Evolutionary conservation across 1,140 invertebrate genomes (phyloP).

Genomic region (Drosophila sp.): DNA sequence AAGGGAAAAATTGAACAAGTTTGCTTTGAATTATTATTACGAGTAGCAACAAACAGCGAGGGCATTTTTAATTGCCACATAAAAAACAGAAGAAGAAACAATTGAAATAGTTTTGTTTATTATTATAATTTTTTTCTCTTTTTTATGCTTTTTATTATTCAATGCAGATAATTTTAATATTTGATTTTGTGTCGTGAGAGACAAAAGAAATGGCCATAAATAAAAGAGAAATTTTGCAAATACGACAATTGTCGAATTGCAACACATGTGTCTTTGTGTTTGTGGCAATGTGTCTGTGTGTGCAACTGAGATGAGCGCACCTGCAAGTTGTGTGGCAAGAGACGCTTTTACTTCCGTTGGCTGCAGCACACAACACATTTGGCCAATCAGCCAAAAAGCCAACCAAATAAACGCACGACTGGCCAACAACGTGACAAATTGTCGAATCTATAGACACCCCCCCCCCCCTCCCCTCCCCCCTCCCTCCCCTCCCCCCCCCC

Average conservation of each 20-base stretch:
- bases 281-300: constrained; percentile 21
- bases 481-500: not conserved
- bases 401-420: constrained; percentile 66
- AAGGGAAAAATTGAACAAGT: not conserved
- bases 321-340: constrained; percentile 38
- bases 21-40: constrained; percentile 37
- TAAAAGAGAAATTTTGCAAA: constrained; percentile 73
- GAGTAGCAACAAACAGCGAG: constrained; percentile 21
- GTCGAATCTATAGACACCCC: constrained; percentile 73
- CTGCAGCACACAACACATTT: constrained; percentile 10
- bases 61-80: constrained; percentile 63
- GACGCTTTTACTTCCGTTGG: constrained; percentile 73
- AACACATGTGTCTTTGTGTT: constrained; percentile 3
- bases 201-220: constrained; percentile 75
- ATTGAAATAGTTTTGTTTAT: constrained; percentile 23
- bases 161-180: constrained; percentile 70
- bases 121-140: constrained; percentile 31
- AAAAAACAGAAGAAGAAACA: constrained; percentile 1
- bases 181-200: constrained; percentile 61
- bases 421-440: constrained; percentile 74
- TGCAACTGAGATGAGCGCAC: constrained; percentile 59
- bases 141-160: constrained; percentile 48
- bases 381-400: constrained; percentile 50
- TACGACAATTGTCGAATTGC: constrained; percentile 47
- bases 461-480: not conserved